Evolutionary conservation across 2,888 invertebrate genomes (phyloP).

Genomic region (Tipula helvola): DNA sequence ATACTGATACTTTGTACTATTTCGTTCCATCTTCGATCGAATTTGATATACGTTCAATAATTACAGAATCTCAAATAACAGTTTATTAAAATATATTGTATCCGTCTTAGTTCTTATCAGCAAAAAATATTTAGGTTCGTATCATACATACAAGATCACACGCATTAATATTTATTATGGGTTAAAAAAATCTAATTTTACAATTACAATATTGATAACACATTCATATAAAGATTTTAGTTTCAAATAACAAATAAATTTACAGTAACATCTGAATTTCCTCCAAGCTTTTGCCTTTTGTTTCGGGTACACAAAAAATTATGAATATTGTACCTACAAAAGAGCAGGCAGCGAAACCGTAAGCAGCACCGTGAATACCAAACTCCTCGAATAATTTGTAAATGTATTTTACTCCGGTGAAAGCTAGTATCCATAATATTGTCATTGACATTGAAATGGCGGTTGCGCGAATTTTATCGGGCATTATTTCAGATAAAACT

Average conservation of each 20-base stretch:
- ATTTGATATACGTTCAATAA: neutral
- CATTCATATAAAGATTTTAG: neutral
- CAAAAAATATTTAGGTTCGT: neutral
- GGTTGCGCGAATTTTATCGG: conserved; percentile 15
- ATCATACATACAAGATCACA: neutral
- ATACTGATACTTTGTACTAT: neutral
- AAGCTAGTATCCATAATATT: conserved; percentile 20
- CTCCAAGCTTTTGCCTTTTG: conserved; percentile 30
- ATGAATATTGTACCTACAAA: conserved; percentile 27
- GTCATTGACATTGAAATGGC: conserved; percentile 16
- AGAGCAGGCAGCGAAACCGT: conserved; percentile 24
- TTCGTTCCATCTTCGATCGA: neutral
- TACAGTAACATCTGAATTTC: conserved; percentile 23
- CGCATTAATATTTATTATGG: neutral
- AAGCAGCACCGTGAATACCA: conserved; percentile 29
- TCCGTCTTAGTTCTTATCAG: neutral
- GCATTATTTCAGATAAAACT: conserved; percentile 15
- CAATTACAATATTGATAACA: neutral
- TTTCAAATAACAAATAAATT: neutral
- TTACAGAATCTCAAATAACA: neutral
- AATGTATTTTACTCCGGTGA: conserved; percentile 19
- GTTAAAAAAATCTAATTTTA: neutral
- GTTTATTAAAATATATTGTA: neutral
- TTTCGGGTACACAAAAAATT: conserved; percentile 28
- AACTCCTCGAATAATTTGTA: conserved; percentile 22